These are phyloP conservation scores for Scaptomyza hsui DNA, from an alignment of 1,140 invertebrate species.

Conservation along the genomic window DNA sequence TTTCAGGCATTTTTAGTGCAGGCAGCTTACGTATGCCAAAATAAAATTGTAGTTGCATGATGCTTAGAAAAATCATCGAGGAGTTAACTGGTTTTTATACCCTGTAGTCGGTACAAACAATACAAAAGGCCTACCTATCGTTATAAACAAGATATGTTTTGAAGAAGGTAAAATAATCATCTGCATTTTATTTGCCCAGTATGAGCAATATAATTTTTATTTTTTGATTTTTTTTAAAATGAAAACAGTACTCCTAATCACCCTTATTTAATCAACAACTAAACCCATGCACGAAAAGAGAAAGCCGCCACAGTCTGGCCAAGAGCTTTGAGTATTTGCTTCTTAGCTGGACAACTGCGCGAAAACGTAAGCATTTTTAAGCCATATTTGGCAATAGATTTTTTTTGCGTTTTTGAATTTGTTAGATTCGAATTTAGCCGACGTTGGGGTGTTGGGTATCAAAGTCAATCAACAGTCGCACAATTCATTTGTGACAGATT, in stretches of 20 bases:
- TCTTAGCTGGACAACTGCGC: conserved; percentile 12
- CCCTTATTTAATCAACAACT: too few species aligned
- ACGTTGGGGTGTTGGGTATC: conserved; percentile 66
- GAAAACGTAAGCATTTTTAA: too few species aligned
- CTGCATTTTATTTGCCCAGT: too few species aligned
- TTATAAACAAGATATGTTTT: too few species aligned
- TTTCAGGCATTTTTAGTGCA: conserved; percentile 31
- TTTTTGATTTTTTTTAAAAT: too few species aligned
- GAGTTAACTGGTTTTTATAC: conserved; percentile 50
- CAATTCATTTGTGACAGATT: conserved; percentile 76
- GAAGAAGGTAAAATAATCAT: too few species aligned
- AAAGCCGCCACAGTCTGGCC: conserved; percentile 50
- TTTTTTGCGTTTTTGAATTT: conserved; percentile 16
- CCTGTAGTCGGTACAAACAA: too few species aligned
- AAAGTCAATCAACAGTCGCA: conserved; percentile 61
- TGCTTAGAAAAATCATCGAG: conserved; percentile 21
- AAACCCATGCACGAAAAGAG: conserved; percentile 58
- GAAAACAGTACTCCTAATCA: too few species aligned
- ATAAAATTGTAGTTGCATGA: conserved; percentile 52
- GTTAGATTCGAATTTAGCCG: conserved; percentile 59
- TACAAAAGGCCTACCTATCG: too few species aligned
- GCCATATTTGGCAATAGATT: conserved; percentile 56
- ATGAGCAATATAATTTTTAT: too few species aligned
- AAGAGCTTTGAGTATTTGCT: conserved; percentile 14
- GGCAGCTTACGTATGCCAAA: conserved; percentile 32